Conservation (phyloP, 2,113 vertebrate genomes). For the Cephalopterus ornatus region DNA sequence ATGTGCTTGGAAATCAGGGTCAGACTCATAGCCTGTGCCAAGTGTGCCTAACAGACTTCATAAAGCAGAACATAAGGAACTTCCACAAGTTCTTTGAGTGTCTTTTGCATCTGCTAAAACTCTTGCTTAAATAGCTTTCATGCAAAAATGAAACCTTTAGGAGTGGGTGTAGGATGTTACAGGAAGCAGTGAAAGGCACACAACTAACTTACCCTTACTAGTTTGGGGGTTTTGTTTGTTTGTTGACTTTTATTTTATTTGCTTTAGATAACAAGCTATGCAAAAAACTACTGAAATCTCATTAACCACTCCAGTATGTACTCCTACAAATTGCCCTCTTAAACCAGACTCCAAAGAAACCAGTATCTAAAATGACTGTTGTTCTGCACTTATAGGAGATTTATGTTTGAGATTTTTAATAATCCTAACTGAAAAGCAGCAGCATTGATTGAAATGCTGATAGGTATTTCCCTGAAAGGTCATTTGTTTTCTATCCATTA, state of each 20-base stretch:
- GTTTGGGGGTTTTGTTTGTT: not conserved
- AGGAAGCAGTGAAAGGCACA: not conserved
- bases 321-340: not conserved
- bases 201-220: not conserved
- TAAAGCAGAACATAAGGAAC: not conserved
- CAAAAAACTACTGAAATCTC: not conserved
- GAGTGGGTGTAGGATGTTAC: not conserved
- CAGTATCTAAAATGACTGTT: not conserved
- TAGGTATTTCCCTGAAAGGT: not conserved
- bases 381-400: not conserved
- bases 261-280: not conserved
- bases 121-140: not conserved
- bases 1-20: not conserved
- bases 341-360: fast-evolving
- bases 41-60: not conserved
- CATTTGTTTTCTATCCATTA: not conserved
- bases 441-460: not conserved
- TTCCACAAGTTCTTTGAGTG: not conserved
- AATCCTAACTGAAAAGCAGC: not conserved
- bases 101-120: not conserved
- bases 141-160: not conserved
- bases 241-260: not conserved
- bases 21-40: not conserved
- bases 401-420: not conserved
- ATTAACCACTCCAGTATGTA: not conserved